A percentile compares a stretch with the other conserved stretches of the same genome.
Conservation (phyloP, 2,888 invertebrate species). For the Zaprionus lineosus region DNA sequence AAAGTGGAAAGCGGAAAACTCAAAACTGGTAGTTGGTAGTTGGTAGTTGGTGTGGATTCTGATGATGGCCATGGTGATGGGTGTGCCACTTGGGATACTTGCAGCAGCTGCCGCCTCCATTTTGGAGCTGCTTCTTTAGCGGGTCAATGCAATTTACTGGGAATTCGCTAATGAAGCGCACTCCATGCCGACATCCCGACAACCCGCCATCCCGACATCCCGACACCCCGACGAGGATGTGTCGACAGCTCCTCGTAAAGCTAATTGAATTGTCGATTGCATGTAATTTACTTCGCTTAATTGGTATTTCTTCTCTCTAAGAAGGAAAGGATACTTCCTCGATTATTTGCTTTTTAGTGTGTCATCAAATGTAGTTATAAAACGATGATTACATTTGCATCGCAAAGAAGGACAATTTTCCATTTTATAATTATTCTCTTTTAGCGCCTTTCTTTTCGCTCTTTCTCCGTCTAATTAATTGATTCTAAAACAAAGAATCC, state of each 20-base stretch:
- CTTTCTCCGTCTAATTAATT: no score
- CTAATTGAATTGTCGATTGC: constrained; percentile 71
- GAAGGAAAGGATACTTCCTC: constrained; percentile 12
- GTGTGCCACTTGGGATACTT: constrained; percentile 28
- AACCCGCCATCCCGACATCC: no score
- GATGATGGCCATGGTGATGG: constrained; percentile 14
- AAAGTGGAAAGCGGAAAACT: no score
- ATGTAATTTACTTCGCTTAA: constrained; percentile 54
- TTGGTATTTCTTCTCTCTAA: constrained; percentile 43
- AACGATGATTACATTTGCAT: no score
- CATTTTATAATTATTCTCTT: no score
- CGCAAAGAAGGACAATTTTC: no score
- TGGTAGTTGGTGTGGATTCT: no score
- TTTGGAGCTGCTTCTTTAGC: constrained; percentile 15
- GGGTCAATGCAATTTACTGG: constrained; percentile 68
- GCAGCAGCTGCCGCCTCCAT: constrained; percentile 27
- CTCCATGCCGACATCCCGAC: constrained; percentile 37
- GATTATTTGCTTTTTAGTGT: no score
- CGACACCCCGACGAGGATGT: constrained; percentile 40
- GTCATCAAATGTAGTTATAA: no score
- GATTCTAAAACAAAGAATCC: no score
- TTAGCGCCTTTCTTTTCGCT: no score
- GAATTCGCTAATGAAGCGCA: constrained; percentile 68
- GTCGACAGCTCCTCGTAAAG: constrained; percentile 64
- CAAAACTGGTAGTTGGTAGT: no score